Base-by-base conservation (phyloP, 2,888 invertebrate genomes). In the Sarcophaga caerulescens region DNA sequence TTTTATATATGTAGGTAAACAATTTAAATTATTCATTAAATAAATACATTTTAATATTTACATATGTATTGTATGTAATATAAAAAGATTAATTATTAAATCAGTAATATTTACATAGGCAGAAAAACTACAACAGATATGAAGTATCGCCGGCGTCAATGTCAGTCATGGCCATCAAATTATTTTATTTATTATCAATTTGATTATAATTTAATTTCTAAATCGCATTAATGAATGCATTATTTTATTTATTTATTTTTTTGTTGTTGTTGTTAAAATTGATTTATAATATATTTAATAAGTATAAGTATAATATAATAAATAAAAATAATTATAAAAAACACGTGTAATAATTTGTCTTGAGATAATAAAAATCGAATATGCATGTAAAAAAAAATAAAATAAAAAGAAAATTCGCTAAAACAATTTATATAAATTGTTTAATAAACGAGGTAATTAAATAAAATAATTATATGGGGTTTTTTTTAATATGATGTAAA, bases 81-180 rank as follows among this genome's bases (percentile, higher is more conserved):
- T 47, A 17, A 52, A 52, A 52, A 52, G 17, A 52, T 52, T 52
- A 52, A 52, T 14, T 14, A 14, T 14, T 52, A 52, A 52, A 52
- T 17, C 12, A 52, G 52, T 14, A 52, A 52, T 14, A 60, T n/a
- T 57, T 47, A 10, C 21, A 74, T 68, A 68, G 6, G 74, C 68
- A 60, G 74, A 62, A 74, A 66, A 52, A 35, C 47, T 60, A 60
- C 60, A 60, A 60, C 19, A 57, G 52, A 59, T 77, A 63, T 77
- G 60, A 65, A 77, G 76, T 80, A 84, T 60, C 65, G 80, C 79
- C 84, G 84, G 84, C 84, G 84, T 84, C 80, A 84, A 79, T 84
- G 70, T 80, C 84, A 79, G 80, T 84, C 84, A 80, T 60, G 84
- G 71, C 75, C 80, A 80, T 80, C 62, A 76, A 57, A 69, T 44